Evolutionary conservation across 2,888 invertebrate genomes (phyloP), one percentile per base, ranked within the genome.

Genomic region (Trissoscelio sp.): DNA sequence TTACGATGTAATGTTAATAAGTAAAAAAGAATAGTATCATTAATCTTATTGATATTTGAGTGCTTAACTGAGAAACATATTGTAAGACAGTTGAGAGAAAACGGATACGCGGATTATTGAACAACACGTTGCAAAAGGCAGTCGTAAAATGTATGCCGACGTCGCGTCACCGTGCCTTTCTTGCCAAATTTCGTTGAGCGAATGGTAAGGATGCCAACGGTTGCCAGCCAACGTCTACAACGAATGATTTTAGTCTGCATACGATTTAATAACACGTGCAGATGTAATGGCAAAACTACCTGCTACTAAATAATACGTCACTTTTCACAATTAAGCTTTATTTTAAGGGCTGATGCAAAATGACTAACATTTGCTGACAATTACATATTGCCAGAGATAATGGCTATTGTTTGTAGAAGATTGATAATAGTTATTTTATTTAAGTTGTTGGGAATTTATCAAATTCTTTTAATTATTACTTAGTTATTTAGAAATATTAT

Each of bases 221-320:
- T 12, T 74, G 79, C 69, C 74, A 73, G 55, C 73, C 53, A 42
- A 39, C 37, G 73, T 66, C 67, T 55, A 16, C 67, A 16, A 53
- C 60, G 62, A 79, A 79, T 79, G 57, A 57, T 74, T 79, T 79
- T 79, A 28, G 79, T 79, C 79, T 74, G 62, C 67, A 28, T 74
- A 22, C 57, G 44, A 48, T 51, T 69, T 66, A 79, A 74, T 79
- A 74, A 69, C 48, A 22, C 57, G 51, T 57, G 58, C 62, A 51
- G 24, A 64, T 62, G 11, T 12, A 22, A 62, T 31, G 1, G 44
- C 4, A 42, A 55, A 69, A 69, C 31, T 69, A 55, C 51, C 37
- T 44, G 37, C 67, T 55, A 18, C 39, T 20, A 39, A 51, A 14
- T 24, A 31, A 39, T 53, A 39, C 3, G 46, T 51, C 14, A 34